Percentiles rank a stretch among this genome's conserved stretches.
phyloP scores from a whole-genome alignment of 2,113 vertebrate genomes.

The Pholis gunnellus region DNA sequence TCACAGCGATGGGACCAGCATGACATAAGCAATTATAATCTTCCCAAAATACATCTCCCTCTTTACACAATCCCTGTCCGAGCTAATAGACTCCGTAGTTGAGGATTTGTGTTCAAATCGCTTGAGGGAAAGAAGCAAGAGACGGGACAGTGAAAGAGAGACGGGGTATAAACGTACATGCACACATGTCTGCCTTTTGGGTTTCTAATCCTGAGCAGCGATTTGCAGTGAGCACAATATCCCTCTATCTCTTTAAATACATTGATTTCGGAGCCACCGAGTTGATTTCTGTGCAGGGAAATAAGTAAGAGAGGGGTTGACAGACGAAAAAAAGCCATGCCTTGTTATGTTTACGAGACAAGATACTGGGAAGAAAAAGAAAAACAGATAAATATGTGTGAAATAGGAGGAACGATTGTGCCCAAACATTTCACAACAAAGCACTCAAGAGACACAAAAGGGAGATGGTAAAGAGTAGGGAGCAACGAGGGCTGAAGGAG shows the following conservation, averaged over 20 bases:
- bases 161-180: slow-evolving; percentile 7
- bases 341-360: not conserved
- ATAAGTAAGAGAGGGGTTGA: not conserved
- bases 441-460: not conserved
- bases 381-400: slow-evolving; percentile 10
- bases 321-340: not conserved
- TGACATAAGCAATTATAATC: slow-evolving; percentile 72
- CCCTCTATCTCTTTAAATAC: not conserved
- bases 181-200: slow-evolving; percentile 21
- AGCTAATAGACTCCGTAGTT: slow-evolving; percentile 53
- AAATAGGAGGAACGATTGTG: slow-evolving; percentile 21
- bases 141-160: slow-evolving; percentile 4
- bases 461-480: not conserved
- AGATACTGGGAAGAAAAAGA: not conserved
- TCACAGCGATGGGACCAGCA: slow-evolving; percentile 52
- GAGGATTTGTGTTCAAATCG: slow-evolving; percentile 53
- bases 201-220: slow-evolving; percentile 56
- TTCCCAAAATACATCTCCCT: slow-evolving; percentile 68
- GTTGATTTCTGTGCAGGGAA: not conserved
- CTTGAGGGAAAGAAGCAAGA: slow-evolving; percentile 32
- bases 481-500: not conserved
- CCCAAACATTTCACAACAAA: slow-evolving; percentile 8
- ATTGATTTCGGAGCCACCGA: not conserved
- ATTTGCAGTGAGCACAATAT: slow-evolving; percentile 34
- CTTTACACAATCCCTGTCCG: slow-evolving; percentile 46